phyloP scores from a whole-genome alignment of 2,888 invertebrate genomes.

The Sarcophaga rosellei region DNA sequence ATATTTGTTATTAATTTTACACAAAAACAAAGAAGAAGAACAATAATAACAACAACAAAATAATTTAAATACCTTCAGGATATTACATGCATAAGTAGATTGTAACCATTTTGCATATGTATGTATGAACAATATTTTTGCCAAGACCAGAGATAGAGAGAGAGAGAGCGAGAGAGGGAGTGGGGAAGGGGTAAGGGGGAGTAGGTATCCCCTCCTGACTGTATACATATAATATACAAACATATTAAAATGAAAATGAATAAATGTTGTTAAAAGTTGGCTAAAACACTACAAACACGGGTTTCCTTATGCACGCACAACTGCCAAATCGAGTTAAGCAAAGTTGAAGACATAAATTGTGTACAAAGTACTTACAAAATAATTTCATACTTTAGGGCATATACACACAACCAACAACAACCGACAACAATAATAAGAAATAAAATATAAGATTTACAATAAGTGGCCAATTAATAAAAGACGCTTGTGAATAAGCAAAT shows the following conservation, averaged over 20 bases:
- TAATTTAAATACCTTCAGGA: not conserved
- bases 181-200: too few relatives aligned
- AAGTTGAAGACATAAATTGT: constrained; percentile 22
- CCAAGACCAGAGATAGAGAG: too few relatives aligned
- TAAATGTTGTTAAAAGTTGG: not conserved
- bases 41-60: too few relatives aligned
- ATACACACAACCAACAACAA: not conserved
- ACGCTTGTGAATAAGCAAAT: not conserved
- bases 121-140: not conserved
- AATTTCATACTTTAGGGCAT: constrained; percentile 30
- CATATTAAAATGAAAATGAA: not conserved
- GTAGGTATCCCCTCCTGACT: too few relatives aligned
- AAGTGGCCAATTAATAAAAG: not conserved
- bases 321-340: not conserved
- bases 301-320: not conserved
- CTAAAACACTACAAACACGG: not conserved
- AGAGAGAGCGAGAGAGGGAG: too few relatives aligned
- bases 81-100: constrained; percentile 28
- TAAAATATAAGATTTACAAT: not conserved
- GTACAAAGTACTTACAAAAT: constrained; percentile 25
- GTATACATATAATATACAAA: too few relatives aligned
- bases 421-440: too few relatives aligned
- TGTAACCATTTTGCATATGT: constrained; percentile 16
- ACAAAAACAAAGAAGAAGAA: too few relatives aligned
- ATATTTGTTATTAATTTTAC: too few relatives aligned